Evolutionary conservation across 2,113 vertebrate genomes (phyloP).

Genomic region (Halcyon senegalensis): DNA sequence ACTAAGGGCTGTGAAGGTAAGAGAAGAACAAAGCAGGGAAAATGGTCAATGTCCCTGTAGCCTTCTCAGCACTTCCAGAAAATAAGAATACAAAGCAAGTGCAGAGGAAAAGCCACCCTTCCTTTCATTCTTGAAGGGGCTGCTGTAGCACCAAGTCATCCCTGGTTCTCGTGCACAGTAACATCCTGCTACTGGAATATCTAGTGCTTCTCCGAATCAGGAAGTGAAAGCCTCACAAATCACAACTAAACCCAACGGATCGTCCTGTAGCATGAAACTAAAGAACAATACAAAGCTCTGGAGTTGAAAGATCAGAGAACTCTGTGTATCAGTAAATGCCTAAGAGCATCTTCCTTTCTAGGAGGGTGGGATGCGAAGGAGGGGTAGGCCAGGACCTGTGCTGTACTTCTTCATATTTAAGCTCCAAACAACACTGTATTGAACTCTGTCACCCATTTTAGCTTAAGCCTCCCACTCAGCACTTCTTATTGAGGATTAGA

Average conservation of each 20-base stretch:
- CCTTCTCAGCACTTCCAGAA: neutral
- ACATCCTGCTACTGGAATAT: fast-evolving
- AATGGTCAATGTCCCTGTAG: neutral
- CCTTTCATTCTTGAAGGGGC: neutral
- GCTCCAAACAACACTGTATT: neutral
- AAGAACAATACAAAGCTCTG: neutral
- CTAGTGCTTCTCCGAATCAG: neutral
- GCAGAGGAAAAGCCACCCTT: neutral
- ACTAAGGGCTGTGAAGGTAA: neutral
- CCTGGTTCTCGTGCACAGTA: neutral
- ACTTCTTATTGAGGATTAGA: neutral
- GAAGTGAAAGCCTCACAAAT: neutral
- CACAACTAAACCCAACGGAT: neutral
- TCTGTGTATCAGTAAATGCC: neutral
- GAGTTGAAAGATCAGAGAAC: neutral
- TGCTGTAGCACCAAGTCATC: neutral
- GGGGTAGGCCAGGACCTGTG: neutral
- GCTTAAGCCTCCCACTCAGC: neutral
- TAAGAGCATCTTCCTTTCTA: neutral
- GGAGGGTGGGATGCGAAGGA: neutral
- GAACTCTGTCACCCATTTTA: neutral
- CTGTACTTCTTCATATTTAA: neutral
- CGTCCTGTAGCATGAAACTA: neutral
- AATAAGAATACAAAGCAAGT: neutral
- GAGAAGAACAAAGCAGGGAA: neutral